These are phyloP conservation scores for Desmodus rotundus DNA, from an alignment of 2,113 vertebrate genomes.

Conservation along the genomic window DNA sequence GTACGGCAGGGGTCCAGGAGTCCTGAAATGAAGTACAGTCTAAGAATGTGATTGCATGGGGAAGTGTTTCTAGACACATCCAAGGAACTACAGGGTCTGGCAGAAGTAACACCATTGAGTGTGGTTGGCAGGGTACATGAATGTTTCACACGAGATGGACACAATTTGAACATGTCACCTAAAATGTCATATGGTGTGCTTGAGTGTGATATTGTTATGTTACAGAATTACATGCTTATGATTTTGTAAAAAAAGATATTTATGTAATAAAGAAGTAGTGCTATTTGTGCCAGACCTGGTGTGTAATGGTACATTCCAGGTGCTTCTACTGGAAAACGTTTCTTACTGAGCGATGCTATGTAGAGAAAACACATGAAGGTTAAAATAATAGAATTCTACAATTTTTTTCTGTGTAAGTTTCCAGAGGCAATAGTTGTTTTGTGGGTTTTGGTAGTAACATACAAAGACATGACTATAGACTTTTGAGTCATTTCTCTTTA, in stretches of 20 bases:
- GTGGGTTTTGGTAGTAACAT: not conserved
- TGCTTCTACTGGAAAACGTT: not conserved
- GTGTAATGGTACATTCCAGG: not conserved
- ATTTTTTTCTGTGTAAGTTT: not conserved
- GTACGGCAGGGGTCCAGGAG: not conserved
- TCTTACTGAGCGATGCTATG: not conserved
- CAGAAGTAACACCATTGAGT: no score
- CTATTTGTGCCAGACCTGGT: no score
- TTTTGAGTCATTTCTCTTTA: not conserved
- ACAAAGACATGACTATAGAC: not conserved
- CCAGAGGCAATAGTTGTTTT: not conserved
- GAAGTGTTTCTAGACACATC: not conserved
- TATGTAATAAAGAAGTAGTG: no score
- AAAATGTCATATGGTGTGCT: no score
- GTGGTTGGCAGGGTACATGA: no score
- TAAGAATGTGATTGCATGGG: not conserved
- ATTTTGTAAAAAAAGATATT: no score
- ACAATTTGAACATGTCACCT: no score
- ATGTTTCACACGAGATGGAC: no score
- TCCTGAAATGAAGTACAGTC: not conserved
- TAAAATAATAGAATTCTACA: not conserved
- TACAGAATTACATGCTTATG: no score
- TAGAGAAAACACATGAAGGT: not conserved
- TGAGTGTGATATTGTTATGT: no score
- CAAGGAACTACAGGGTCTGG: not conserved